Evolutionary conservation across 2,797 vertebrate genomes (phyloP).

Genomic region (Halcyon chelicuti): DNA sequence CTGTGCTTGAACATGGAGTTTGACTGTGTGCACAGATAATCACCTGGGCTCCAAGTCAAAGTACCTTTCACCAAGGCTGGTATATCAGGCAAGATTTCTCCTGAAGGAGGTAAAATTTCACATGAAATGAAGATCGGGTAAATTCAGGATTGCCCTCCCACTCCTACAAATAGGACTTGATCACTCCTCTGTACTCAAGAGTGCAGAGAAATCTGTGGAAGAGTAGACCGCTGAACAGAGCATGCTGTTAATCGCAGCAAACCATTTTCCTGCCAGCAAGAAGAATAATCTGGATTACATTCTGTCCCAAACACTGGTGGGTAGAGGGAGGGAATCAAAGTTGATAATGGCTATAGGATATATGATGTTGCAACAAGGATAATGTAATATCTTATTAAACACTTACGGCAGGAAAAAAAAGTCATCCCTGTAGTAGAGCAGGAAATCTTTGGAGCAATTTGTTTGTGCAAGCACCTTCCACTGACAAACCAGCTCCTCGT

Average conservation of each 20-base stretch:
- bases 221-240: neutral
- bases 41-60: neutral
- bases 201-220: neutral
- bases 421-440: constrained; percentile 12
- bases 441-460: constrained; percentile 66
- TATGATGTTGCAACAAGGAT: neutral
- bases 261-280: neutral
- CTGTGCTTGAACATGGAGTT: neutral
- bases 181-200: neutral
- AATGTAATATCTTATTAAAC: neutral
- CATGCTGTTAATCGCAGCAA: neutral
- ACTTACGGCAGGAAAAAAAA: neutral
- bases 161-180: neutral
- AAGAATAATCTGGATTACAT: neutral
- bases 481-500: constrained; percentile 52
- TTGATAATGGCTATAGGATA: neutral
- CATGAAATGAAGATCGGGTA: neutral
- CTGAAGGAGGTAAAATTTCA: neutral
- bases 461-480: constrained; percentile 54
- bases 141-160: neutral
- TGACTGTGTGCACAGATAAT: neutral
- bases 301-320: neutral
- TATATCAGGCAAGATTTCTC: neutral
- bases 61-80: neutral
- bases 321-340: neutral